Evolutionary conservation across 2,797 vertebrate species (phyloP).

Genomic region (Ptychadena robeensis): DNA sequence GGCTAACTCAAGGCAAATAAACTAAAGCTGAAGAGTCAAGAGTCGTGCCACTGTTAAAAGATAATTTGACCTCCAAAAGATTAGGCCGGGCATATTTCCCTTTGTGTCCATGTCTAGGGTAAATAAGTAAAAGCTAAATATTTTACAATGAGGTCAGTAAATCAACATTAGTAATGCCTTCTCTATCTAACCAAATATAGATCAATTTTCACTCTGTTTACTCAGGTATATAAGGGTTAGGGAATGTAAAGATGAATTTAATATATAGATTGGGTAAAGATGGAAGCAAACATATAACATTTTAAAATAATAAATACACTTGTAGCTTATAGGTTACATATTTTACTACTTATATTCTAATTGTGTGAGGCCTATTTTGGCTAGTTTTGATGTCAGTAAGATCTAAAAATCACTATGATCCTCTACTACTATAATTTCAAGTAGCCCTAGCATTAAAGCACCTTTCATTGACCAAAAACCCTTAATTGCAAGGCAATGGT

Average conservation of each 20-base stretch:
- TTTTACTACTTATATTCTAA: too few species aligned
- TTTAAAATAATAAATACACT: background rate
- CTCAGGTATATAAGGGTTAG: background rate
- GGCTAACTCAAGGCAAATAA: constrained; percentile 3
- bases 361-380: too few species aligned
- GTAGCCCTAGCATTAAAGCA: too few species aligned
- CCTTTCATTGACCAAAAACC: too few species aligned
- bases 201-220: background rate
- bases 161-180: background rate
- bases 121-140: background rate
- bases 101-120: background rate
- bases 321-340: background rate
- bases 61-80: background rate
- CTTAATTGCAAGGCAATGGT: too few species aligned
- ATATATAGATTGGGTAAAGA: background rate
- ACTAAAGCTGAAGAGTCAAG: background rate
- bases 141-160: background rate
- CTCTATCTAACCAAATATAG: background rate
- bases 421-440: too few species aligned
- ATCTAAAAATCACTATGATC: too few species aligned
- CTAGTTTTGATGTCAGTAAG: too few species aligned
- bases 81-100: background rate
- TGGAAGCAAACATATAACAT: background rate
- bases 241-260: background rate
- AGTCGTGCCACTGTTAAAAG: background rate